Base-by-base conservation (phyloP, 2,113 vertebrate species). In the Bos javanicus region DNA sequence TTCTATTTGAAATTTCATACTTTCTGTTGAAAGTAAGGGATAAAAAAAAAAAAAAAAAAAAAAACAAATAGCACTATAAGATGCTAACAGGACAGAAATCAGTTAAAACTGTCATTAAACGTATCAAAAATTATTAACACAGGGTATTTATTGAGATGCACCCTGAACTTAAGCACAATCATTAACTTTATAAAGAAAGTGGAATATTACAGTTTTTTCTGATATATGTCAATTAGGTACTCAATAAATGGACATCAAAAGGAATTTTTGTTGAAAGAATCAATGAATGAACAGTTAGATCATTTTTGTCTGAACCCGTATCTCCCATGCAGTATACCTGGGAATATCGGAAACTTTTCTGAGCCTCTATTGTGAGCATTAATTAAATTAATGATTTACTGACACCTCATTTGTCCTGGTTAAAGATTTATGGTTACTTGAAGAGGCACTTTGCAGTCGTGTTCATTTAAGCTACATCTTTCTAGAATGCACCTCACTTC, bases 61-160 rank as follows among this genome's bases (percentile, higher is more conserved):
- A 21, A 14, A 30, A 64, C n/a, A 26, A 30, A 96, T 94, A 97
- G 17, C 87, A 62, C 89, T 95, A 62, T 6, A 94, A 97, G 56
- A 96, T 80, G 54, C 84, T 4, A 93, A 57, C 9, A 90, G 48
- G 86, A 92, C 81, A 95, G 30, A 93, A 96, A 67, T 52, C n/a
- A 52, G 9, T n/a, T 94, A 7, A 59, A 82, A 54, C 46, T 97
- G 52, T 94, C 87, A 85, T 90, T 91, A 74, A 93, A 91, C 3
- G 6, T 93, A 21, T 50, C 59, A 95, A 92, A 96, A 94, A 93
- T 52, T 54, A 84, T 71, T 84, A 76, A 52, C 3, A 21, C 14
- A 43, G 52, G 10, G 1, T 89, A 59, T 50, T 90, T 93, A 54
- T 62, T 95, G 89, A 82, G 17, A 86, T 5, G 25, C 59, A 60